These are phyloP conservation scores for Muschampia plurimacula DNA, from an alignment of 2,888 invertebrate species.

Conservation along the genomic window DNA sequence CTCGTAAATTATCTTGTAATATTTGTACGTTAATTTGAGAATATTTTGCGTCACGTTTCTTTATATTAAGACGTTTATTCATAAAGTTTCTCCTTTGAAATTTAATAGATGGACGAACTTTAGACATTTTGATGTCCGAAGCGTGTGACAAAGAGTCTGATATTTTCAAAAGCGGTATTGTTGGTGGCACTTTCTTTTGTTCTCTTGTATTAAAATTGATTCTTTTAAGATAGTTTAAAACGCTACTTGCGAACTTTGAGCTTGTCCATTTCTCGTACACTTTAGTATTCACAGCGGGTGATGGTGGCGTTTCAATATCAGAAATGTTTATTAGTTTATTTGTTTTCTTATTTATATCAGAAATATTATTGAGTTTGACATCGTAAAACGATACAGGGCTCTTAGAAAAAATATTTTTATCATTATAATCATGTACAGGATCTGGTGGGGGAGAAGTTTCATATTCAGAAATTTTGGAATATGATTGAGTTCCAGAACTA, in stretches of 20 bases:
- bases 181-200: conserved; percentile 60
- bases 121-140: conserved; percentile 63
- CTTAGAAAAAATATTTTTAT: conserved; percentile 46
- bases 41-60: conserved; percentile 53
- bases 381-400: conserved; percentile 32
- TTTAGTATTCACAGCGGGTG: conserved; percentile 56
- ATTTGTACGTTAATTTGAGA: conserved; percentile 72
- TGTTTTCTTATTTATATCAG: conserved; percentile 30
- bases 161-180: conserved; percentile 64
- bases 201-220: conserved; percentile 62
- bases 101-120: conserved; percentile 59
- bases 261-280: conserved; percentile 74
- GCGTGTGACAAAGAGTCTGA: conserved; percentile 70
- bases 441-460: conserved; percentile 67
- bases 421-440: conserved; percentile 44
- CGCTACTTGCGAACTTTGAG: conserved; percentile 70
- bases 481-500: conserved; percentile 49
- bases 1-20: conserved; percentile 63
- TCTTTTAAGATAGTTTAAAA: conserved; percentile 73
- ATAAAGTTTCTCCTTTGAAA: conserved; percentile 62
- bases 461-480: conserved; percentile 59
- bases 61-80: conserved; percentile 54
- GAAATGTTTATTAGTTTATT: conserved; percentile 46
- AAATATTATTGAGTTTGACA: conserved; percentile 34
- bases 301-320: conserved; percentile 66